Percentiles rank a stretch among this genome's conserved stretches.
phyloP scores from a whole-genome alignment of 2,113 vertebrate genomes.

The Corythoichthys intestinalis region DNA sequence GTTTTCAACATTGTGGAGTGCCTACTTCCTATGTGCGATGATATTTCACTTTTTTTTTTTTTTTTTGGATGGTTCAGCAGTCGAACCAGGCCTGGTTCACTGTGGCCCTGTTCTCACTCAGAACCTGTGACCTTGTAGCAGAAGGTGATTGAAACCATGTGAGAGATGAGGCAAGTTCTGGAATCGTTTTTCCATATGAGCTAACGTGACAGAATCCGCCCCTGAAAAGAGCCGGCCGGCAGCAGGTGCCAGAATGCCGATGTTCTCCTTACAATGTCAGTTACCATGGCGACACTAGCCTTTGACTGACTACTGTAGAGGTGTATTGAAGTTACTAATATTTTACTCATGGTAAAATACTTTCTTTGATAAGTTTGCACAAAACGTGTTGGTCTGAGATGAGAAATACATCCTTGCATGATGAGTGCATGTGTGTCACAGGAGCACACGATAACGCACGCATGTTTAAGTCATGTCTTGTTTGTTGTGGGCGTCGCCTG shows the following conservation, averaged over 20 bases:
- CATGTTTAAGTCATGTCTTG: constrained; percentile 57
- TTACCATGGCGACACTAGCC: background rate
- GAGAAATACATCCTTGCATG: constrained; percentile 38
- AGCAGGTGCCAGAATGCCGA: background rate
- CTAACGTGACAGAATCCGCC: constrained; percentile 56
- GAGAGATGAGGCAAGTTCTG: constrained; percentile 73
- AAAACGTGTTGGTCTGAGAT: constrained; percentile 11
- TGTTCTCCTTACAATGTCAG: background rate
- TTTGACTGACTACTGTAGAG: background rate
- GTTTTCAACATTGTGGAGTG: background rate
- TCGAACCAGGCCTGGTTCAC: constrained; percentile 36
- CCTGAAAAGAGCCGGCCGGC: constrained; percentile 63
- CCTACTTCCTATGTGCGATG: background rate
- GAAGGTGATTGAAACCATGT: constrained; percentile 74
- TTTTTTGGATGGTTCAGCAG: constrained; percentile 3
- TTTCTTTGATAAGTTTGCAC: no score
- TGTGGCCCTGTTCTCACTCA: constrained; percentile 34
- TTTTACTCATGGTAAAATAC: constrained; percentile 5
- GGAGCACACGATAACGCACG: constrained; percentile 28
- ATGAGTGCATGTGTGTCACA: constrained; percentile 16
- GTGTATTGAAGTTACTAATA: background rate
- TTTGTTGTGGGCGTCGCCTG: constrained; percentile 73
- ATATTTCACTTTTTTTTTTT: constrained; percentile 14
- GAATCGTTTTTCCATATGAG: constrained; percentile 66
- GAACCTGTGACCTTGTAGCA: constrained; percentile 54